Base-by-base conservation (phyloP, 2,113 vertebrate genomes). In the Galeopterus variegatus region DNA sequence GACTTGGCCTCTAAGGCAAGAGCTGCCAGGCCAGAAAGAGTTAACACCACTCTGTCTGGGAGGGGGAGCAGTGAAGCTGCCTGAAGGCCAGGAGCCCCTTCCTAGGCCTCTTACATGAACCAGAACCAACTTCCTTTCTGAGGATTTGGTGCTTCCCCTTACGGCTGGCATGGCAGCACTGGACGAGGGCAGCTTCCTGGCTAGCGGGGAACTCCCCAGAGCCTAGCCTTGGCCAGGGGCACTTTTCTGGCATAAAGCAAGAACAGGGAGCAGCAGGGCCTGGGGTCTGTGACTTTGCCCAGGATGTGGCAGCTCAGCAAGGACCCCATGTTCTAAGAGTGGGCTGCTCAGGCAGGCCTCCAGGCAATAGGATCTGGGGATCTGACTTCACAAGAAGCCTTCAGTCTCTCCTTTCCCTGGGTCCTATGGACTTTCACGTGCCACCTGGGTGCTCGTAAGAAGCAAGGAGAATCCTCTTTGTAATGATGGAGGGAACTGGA, bases 101-200 rank as follows among this genome's bases (percentile, higher is more conserved):
- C 54, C 45, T n/a, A 0, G 26, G 52, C 54, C 24, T 85, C 69
- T 69, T 13, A 62, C 24, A 3, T 48, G 56, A 83, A n/a, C 45
- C 81, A 88, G 77, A 92, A 76, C 72, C 70, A 52, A 24, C 75
- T 92, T 92, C 76, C 89, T 82, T 64, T 56, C 62, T 13, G 54
- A 84, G 87, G 52, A n/a, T 14, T 13, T 41, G 90, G 72, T 80
- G 26, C 73, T 76, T 79, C 41, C 93, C 45, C 79, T n/a, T 41
- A 24, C 3, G 8, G 31, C 26, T 3, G n/a, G 64, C 56, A 23
- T 18, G 8, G 28, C 7, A 52, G 69, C 28, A 24, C 26, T 1
- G 24, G 76, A 77, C n/a, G 26, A 65, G 24, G 36, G 73, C 26
- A 60, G 26, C 64, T 80, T 77, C 41, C 65, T 88, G 48, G 65